Conservation (phyloP, 2,888 invertebrate genomes). For the Ecliptopera silaceata region DNA sequence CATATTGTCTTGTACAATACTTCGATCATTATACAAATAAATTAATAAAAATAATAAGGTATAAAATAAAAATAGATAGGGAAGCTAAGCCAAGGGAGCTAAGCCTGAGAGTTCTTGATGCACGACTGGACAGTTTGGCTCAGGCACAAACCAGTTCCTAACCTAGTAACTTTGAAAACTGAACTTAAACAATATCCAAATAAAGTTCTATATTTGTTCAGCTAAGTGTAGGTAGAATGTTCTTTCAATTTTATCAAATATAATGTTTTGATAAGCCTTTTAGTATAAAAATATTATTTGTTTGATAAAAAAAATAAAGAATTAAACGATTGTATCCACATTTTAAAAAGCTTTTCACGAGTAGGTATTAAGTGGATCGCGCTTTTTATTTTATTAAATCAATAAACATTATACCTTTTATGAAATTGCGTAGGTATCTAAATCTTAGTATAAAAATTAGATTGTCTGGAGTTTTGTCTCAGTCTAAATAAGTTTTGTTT, state of each 20-base stretch:
- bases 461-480: slow-evolving; percentile 11
- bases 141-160: slow-evolving; percentile 44
- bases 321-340: neutral
- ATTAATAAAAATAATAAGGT: too few species aligned
- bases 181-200: slow-evolving; percentile 6
- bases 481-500: slow-evolving; percentile 8
- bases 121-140: slow-evolving; percentile 49
- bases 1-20: too few species aligned
- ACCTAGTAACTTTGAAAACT: slow-evolving; percentile 44
- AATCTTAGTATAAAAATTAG: slow-evolving; percentile 18
- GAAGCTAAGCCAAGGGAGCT: too few species aligned
- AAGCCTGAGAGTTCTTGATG: slow-evolving; percentile 24
- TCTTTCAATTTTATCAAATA: neutral
- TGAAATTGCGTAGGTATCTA: slow-evolving; percentile 7
- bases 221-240: neutral
- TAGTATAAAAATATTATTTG: neutral
- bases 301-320: neutral
- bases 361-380: neutral
- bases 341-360: slow-evolving; percentile 3
- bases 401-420: slow-evolving; percentile 8
- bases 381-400: slow-evolving; percentile 3
- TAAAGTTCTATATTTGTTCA: neutral
- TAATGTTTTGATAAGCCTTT: neutral
- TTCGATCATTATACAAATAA: too few species aligned
- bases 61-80: too few species aligned